phyloP scores from a whole-genome alignment of 2,113 vertebrate genomes.

The Rhegmatorhina hoffmannsi region DNA sequence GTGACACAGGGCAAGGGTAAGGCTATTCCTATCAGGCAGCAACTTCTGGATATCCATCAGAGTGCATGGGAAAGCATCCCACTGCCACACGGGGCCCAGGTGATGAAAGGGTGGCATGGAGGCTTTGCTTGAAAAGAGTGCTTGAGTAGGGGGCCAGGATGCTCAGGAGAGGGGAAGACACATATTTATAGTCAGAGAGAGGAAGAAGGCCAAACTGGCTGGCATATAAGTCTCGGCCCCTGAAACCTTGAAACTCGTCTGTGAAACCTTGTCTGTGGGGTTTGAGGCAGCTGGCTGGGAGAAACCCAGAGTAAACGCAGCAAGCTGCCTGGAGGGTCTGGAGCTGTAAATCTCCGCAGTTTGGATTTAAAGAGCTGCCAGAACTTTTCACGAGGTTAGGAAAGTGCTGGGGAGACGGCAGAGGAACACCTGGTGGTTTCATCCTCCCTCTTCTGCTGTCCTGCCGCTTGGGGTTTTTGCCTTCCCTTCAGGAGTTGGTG shows the following conservation, averaged over 20 bases:
- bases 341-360: constrained; percentile 33
- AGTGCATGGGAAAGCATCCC: neutral
- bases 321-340: neutral
- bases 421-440: constrained; percentile 14
- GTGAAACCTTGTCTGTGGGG: neutral
- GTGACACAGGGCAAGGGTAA: neutral
- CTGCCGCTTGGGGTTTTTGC: neutral
- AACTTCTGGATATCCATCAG: neutral
- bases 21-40: neutral
- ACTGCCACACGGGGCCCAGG: neutral
- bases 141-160: neutral
- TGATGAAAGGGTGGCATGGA: neutral
- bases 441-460: neutral
- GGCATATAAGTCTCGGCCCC: neutral
- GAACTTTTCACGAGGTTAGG: constrained; percentile 30
- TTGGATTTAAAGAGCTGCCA: constrained; percentile 41
- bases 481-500: constrained; percentile 15
- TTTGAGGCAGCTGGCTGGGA: neutral
- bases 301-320: neutral
- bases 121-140: neutral
- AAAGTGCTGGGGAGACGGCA: neutral
- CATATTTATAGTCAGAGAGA: neutral
- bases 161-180: neutral
- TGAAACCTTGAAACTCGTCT: neutral
- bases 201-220: neutral